Base-by-base conservation (phyloP, 2,113 vertebrate species). In the Bufo bufo region DNA sequence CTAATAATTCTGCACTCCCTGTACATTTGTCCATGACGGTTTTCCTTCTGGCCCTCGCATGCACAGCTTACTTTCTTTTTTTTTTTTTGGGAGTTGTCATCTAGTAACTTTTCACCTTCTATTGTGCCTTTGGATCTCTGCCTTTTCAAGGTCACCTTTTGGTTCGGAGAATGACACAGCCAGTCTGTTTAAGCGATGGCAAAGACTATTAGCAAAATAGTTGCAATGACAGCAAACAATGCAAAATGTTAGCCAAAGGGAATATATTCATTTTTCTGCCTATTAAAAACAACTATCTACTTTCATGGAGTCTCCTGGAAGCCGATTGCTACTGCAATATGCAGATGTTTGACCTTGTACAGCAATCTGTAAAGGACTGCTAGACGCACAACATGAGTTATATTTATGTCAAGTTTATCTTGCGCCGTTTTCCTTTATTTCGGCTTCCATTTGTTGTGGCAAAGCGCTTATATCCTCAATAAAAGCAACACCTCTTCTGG, bases 401-500 rank as follows among this genome's bases (percentile, higher is more conserved):
- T 63, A 16, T 86, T 66, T 78, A 86, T 86, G 85, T 66, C 75
- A 86, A 86, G 74, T 86, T 86, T 86, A 86, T 86, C 85, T 86
- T 43, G 61, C 58, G 11, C 13, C 79, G 47, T 79, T 86, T 79
- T 78, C 63, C 50, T 49, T 84, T 43, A 78, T 61, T 86, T 50
- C 47, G 43, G 59, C 20, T 54, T 66, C 23, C 85, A 86, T 86
- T 86, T 86, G 75, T 78, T 80, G 61, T 81, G 77, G 85, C 71
- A 58, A 81, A 66, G 77, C 16, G 16, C 77, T 71, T 50, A 87
- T 77, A 71, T 66, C 61, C 63, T 87, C 75, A 87, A 58, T 87
- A 87, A 87, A 87, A 87, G 77, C 85, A 87, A 87, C 77, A 87
- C 85, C 56, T 87, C 49, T 79, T 19, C 20, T 16, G 59, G 49